A percentile compares a stretch with the other conserved stretches of the same genome.
Conservation (phyloP, 2,113 vertebrate genomes). For the Paradoxurus hermaphroditus region DNA sequence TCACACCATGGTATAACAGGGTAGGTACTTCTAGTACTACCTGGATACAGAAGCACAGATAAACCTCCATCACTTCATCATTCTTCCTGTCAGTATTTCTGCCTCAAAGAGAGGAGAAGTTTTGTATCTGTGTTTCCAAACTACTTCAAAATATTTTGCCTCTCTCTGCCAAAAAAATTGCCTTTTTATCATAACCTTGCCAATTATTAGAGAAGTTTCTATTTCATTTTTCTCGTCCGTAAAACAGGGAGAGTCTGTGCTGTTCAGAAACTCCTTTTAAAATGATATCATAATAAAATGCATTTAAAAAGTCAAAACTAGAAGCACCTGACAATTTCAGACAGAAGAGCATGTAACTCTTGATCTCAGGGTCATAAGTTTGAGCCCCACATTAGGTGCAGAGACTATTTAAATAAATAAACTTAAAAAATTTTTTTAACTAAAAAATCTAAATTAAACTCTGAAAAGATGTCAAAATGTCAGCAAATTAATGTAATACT, state of each 20-base stretch:
- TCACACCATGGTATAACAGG: not conserved
- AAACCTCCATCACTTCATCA: not conserved
- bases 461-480: constrained; percentile 24
- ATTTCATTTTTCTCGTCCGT: not conserved
- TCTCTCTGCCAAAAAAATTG: not conserved
- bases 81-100: not conserved
- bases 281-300: not conserved
- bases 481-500: not conserved
- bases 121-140: not conserved
- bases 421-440: no score
- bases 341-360: not conserved
- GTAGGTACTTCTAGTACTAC: not conserved
- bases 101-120: not conserved
- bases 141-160: not conserved
- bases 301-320: constrained; percentile 13
- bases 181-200: not conserved
- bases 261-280: not conserved
- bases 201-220: not conserved
- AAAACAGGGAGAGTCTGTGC: not conserved
- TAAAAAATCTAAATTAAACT: not conserved
- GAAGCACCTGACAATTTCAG: not conserved
- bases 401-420: not conserved
- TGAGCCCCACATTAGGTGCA: not conserved
- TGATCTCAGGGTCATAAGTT: not conserved
- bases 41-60: not conserved